phyloP scores from a whole-genome alignment of 1,140 invertebrate species.

The Drosophila varians region DNA sequence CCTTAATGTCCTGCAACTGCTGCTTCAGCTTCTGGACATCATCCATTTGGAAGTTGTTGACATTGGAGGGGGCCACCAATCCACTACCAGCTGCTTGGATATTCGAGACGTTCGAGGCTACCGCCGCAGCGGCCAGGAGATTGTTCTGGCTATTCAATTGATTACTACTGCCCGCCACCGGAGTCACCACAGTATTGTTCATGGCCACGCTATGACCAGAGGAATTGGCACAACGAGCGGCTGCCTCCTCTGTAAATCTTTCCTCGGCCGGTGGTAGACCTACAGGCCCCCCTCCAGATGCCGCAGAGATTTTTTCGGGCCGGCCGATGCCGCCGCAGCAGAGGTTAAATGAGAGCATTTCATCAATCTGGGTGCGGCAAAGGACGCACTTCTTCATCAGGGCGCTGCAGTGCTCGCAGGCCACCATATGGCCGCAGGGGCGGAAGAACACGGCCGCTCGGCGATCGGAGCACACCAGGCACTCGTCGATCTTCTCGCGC shows the following conservation, averaged over 20 bases:
- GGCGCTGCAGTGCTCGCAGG: constrained; percentile 95
- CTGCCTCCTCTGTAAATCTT: constrained; percentile 48
- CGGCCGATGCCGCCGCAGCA: constrained; percentile 87
- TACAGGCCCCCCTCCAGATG: constrained; percentile 5
- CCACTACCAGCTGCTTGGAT: constrained; percentile 20
- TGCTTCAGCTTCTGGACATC: constrained; percentile 98
- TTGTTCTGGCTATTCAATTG: constrained; percentile 77
- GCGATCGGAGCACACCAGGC: constrained; percentile 97
- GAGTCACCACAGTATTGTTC: constrained; percentile 80
- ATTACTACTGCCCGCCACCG: constrained; percentile 63
- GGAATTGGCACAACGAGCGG: constrained; percentile 70
- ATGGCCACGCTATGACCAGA: constrained; percentile 75
- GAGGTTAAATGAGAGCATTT: constrained; percentile 88
- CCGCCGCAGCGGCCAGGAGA: constrained; percentile 52
- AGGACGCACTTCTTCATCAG: constrained; percentile 98
- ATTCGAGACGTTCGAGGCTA: constrained; percentile 51
- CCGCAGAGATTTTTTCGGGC: constrained; percentile 84
- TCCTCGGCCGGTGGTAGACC: constrained; percentile 33
- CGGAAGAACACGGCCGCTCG: constrained; percentile 95
- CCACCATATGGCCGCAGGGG: constrained; percentile 97
- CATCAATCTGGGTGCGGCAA: constrained; percentile 94
- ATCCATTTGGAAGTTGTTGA: constrained; percentile 84
- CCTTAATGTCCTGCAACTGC: constrained; percentile 98
- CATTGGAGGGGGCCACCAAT: constrained; percentile 73
- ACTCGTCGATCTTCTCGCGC: constrained; percentile 96